Percentiles rank a stretch among this genome's conserved stretches.
Conservation (phyloP, 1,140 invertebrate species). For the Camponotus floridanus region DNA sequence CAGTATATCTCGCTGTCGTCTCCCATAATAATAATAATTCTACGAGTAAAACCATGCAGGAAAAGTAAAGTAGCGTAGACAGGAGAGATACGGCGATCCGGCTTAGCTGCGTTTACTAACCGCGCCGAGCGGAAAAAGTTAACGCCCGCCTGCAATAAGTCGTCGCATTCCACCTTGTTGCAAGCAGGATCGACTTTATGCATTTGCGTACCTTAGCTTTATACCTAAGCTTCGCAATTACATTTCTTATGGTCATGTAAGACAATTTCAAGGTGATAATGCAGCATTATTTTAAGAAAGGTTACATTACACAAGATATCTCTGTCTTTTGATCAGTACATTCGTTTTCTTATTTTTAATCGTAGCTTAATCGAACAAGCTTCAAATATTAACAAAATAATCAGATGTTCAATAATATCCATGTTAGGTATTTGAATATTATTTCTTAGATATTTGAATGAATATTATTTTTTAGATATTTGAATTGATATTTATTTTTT, state of each 20-base stretch:
- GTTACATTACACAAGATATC: constrained; percentile 2
- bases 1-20: constrained; percentile 19
- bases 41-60: constrained; percentile 35
- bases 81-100: constrained; percentile 8
- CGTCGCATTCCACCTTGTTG: constrained; percentile 7
- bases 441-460: not conserved
- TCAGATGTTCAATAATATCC: not conserved
- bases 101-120: constrained; percentile 44
- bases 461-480: not conserved
- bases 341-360: constrained; percentile 16
- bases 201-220: not conserved
- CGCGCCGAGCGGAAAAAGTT: constrained; percentile 14
- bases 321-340: not conserved
- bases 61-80: constrained; percentile 36
- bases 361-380: not conserved
- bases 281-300: not conserved
- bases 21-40: constrained; percentile 67
- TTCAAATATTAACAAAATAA: not conserved
- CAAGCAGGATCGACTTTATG: not conserved
- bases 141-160: constrained; percentile 46
- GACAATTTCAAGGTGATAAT: not conserved
- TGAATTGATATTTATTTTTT: not conserved
- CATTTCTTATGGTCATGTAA: constrained; percentile 25
- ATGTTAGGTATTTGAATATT: not conserved
- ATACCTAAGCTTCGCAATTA: constrained; percentile 28